A percentile compares a stretch with the other conserved stretches of the same genome.
Evolutionary conservation across 2,797 vertebrate species (phyloP).

Genomic region (Trichosurus vulpecula): DNA sequence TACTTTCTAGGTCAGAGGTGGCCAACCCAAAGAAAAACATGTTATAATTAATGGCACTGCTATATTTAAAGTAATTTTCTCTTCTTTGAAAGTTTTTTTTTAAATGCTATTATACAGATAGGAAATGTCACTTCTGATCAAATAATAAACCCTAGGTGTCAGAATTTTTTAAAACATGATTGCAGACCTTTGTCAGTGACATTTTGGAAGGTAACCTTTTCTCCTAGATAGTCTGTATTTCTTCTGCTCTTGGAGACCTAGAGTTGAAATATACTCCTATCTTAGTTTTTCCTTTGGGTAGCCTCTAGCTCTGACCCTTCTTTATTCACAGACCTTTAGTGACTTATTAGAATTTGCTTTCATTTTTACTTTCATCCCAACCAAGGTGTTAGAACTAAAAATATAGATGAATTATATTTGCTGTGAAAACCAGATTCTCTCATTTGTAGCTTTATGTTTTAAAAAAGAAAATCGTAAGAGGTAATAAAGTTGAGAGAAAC

Average conservation of each 20-base stretch:
- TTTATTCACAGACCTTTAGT: neutral
- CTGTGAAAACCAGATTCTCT: conserved; percentile 11
- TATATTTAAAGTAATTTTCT: neutral
- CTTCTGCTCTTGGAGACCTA: neutral
- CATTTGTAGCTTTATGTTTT: conserved; percentile 33
- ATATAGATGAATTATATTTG: conserved; percentile 39
- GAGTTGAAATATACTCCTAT: neutral
- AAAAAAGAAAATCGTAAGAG: conserved; percentile 6
- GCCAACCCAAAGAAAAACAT: neutral
- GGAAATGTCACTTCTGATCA: neutral
- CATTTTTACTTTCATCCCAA: conserved; percentile 16
- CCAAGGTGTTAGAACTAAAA: conserved; percentile 27
- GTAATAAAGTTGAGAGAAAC: neutral
- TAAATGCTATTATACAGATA: neutral
- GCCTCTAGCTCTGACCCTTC: conserved; percentile 15
- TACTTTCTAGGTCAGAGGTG: neutral
- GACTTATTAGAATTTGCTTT: conserved; percentile 28
- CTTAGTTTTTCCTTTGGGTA: neutral
- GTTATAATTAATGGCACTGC: neutral
- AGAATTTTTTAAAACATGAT: neutral
- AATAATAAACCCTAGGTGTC: neutral
- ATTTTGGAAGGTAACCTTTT: neutral
- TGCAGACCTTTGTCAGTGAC: neutral
- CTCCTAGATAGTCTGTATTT: neutral
- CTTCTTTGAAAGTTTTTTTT: neutral